Base-by-base conservation (phyloP, 2,888 invertebrate genomes). In the Dynastes hyllus region DNA sequence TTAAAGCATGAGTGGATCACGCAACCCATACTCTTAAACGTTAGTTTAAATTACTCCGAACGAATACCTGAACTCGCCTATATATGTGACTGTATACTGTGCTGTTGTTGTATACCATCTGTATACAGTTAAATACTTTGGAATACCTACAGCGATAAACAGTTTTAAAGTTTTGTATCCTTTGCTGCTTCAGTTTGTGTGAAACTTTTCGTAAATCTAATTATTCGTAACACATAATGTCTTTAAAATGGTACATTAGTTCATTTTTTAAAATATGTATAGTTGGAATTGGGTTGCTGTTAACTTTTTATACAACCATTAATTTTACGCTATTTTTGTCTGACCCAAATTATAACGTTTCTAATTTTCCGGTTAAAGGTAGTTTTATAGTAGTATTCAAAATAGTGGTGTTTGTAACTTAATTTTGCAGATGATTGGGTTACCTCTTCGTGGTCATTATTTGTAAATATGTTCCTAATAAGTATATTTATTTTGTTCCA, bases 401-500 rank as follows among this genome's bases (percentile, higher is more conserved):
- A 53, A n/a, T 51, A 13, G 51, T n/a, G 5, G 2, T 51, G 2
- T 11, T 51, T 51, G n/a, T 29, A 1, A 63, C 45, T n/a, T 32
- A n/a, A 9, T 13, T 11, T 75, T 81, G 85, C 87, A 84, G 87
- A 88, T 69, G 86, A 88, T 27, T 89, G 88, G 84, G 85, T 89
- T 1, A 86, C 90, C 11, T 85, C 89, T 66, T 87, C 91, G 0
- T 88, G 89, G 87, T 85, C 85, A 51, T 83, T 91, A 61, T 81
- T 90, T 58, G 85, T 88, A 27, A 88, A 93, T 82, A 90, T 90
- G 55, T 85, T 88, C 9, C 89, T 92, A 29, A 80, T 92, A 53
- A 89, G 90, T 79, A 82, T 88, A 6, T 93, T 93, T 84, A 90
- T 92, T 79, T 85, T 92, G 3, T 92, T 92, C 85, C 93, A 93